Percentiles rank a stretch among this genome's conserved stretches.
These are phyloP conservation scores for Bombus terrestris DNA, from an alignment of 1,140 invertebrate genomes.

Conservation along the genomic window DNA sequence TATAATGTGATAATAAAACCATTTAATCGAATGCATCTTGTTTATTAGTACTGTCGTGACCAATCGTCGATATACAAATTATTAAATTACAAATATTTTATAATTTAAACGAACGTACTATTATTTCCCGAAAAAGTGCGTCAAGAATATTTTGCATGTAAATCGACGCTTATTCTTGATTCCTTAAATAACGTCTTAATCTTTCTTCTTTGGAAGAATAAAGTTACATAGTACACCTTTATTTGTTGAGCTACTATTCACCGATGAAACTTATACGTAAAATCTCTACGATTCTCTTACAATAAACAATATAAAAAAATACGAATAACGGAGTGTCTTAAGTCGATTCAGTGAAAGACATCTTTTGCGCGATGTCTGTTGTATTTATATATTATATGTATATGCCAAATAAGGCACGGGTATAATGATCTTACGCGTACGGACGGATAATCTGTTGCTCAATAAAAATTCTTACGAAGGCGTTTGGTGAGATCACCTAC, in stretches of 20 bases:
- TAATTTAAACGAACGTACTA: neutral
- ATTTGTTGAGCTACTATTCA: neutral
- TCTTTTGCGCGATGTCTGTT: neutral
- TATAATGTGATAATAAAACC: neutral
- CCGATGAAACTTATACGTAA: neutral
- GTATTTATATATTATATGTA: conserved; percentile 12
- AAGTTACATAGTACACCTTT: conserved; percentile 3
- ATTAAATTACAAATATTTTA: neutral
- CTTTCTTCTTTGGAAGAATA: conserved; percentile 41
- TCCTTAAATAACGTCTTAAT: neutral
- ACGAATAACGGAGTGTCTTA: conserved; percentile 16
- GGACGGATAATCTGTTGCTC: conserved; percentile 63
- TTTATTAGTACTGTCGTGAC: conserved; percentile 14
- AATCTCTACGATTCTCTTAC: neutral
- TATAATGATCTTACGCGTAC: conserved; percentile 48
- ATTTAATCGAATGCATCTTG: conserved; percentile 13
- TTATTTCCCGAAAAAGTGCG: neutral
- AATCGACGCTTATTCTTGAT: neutral
- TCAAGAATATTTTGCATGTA: neutral
- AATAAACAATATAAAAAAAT: conserved; percentile 41
- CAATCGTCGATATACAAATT: conserved; percentile 12
- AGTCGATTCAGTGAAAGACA: neutral
- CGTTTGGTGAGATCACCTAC: conserved; percentile 53
- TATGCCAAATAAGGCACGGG: conserved; percentile 22
- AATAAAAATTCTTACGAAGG: conserved; percentile 27